These are phyloP conservation scores for Microplitis mediator DNA, from an alignment of 1,140 invertebrate species.

Conservation along the genomic window DNA sequence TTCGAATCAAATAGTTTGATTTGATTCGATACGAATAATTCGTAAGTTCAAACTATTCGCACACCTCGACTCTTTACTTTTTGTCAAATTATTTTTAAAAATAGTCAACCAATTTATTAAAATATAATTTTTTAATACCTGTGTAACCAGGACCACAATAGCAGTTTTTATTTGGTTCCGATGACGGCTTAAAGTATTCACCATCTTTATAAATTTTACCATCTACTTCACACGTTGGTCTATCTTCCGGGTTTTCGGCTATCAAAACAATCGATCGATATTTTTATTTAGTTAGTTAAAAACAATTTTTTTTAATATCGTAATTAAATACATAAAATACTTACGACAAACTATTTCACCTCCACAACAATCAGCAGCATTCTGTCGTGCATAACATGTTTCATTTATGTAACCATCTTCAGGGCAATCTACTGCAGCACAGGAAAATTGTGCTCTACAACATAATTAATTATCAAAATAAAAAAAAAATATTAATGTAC, in stretches of 20 bases:
- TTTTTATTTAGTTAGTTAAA: neutral
- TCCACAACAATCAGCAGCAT: slow-evolving; percentile 31
- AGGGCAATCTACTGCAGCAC: slow-evolving; percentile 40
- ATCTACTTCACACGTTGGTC: slow-evolving; percentile 39
- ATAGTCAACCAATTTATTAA: too few species aligned
- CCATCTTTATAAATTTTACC: slow-evolving; percentile 43
- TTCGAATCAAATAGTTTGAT: too few species aligned
- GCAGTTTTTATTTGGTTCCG: slow-evolving; percentile 31
- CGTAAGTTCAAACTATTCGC: too few species aligned
- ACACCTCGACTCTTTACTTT: too few species aligned
- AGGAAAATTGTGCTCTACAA: slow-evolving; percentile 38
- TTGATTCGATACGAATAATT: too few species aligned
- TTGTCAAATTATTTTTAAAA: too few species aligned
- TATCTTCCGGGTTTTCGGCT: slow-evolving; percentile 28
- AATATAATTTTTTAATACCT: slow-evolving; percentile 28
- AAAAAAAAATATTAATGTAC: neutral
- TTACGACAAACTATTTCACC: slow-evolving; percentile 40
- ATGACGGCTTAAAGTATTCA: slow-evolving; percentile 30
- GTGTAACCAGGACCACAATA: slow-evolving; percentile 36
- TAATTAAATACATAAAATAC: slow-evolving; percentile 20
- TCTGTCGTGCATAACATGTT: slow-evolving; percentile 32
- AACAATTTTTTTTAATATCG: neutral
- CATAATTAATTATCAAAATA: slow-evolving; percentile 4
- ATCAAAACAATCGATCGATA: slow-evolving; percentile 3
- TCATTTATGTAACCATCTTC: accelerated